Percentiles rank a stretch among this genome's conserved stretches.
Conservation (phyloP, 2,888 invertebrate species). For the Drosophila peninsularis region DNA sequence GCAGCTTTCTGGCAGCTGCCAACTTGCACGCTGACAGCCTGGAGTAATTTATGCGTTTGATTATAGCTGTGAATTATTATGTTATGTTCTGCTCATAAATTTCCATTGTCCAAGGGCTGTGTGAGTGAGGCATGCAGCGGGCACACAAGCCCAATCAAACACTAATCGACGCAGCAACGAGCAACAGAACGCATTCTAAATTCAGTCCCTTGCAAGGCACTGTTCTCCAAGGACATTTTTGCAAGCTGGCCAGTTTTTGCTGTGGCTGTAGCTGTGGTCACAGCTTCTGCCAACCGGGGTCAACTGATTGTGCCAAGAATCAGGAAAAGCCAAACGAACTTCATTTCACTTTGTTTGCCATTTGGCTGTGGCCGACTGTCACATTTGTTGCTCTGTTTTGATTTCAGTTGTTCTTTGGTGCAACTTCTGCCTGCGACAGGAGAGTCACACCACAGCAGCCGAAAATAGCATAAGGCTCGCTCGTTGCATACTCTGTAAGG, state of each 20-base stretch:
- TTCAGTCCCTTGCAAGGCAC: background rate
- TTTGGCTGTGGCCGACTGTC: slow-evolving; percentile 31
- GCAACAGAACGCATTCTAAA: slow-evolving; percentile 5
- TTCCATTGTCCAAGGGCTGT: slow-evolving; percentile 8
- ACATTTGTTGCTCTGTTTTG: slow-evolving; percentile 49
- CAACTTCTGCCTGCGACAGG: slow-evolving; percentile 11
- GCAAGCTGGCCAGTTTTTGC: slow-evolving; percentile 47
- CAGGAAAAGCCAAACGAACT: slow-evolving; percentile 47
- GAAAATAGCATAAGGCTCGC: too few species aligned
- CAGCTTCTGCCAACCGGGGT: slow-evolving; percentile 27
- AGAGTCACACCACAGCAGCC: slow-evolving; percentile 21
- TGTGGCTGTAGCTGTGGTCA: slow-evolving; percentile 40
- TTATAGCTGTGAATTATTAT: slow-evolving; percentile 44
- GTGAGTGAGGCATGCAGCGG: background rate
- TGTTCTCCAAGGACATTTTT: slow-evolving; percentile 22
- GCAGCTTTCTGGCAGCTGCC: slow-evolving; percentile 44
- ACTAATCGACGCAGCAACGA: slow-evolving; percentile 47
- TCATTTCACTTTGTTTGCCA: slow-evolving; percentile 36
- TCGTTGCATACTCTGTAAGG: too few species aligned
- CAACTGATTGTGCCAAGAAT: slow-evolving; percentile 42
- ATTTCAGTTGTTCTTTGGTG: slow-evolving; percentile 29
- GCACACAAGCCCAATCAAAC: slow-evolving; percentile 36
- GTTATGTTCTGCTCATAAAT: slow-evolving; percentile 38
- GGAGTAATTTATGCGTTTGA: slow-evolving; percentile 52
- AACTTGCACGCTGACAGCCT: slow-evolving; percentile 1